Base-by-base conservation (phyloP, 2,797 vertebrate genomes). In the Argentina silus region DNA sequence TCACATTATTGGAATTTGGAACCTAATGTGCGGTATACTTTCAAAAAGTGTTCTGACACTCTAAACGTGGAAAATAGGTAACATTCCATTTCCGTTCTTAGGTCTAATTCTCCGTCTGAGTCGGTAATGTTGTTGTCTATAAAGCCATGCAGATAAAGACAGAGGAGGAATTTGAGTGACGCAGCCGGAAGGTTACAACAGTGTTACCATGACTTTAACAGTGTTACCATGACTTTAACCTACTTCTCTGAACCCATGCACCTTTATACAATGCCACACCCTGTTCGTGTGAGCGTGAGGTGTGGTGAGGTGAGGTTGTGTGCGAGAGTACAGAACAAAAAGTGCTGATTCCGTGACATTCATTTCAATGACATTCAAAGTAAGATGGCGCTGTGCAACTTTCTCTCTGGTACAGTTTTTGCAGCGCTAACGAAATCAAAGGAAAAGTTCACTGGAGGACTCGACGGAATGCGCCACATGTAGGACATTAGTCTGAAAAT, bases 261-360 rank as follows among this genome's bases (percentile, higher is more conserved):
- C 86, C 84, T 85, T 78, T 11, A 57, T 17, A 10, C 69, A 42
- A 56, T 3, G 80, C 88, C 89, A 89, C 89, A 79, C 88, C 87
- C 87, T 65, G 6, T 42, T 57, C 36, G 83, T 85, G 78, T 64
- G 79, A 76, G 77, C 73, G 83, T 72, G 78, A 42, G 61, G n/a
- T 27, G 53, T 47, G 44, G 9, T 68, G 61, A 63, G 71, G 76
- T 73, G 74, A 78, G 44, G 59, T 72, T 77, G 81, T 81, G 76
- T 85, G 88, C 81, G 78, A 88, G 83, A 68, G 71, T 7, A 76
- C 81, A 87, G 89, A 91, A 91, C 81, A 87, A 89, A 91, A 91
- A 90, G 79, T 74, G 79, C 85, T 48, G 77, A 81, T 85, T 78
- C 86, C 43, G 73, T 89, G 90, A 88, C 88, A 86, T 93, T 91